phyloP scores from a whole-genome alignment of 2,888 invertebrate genomes.

The Ophioninae sp. region DNA sequence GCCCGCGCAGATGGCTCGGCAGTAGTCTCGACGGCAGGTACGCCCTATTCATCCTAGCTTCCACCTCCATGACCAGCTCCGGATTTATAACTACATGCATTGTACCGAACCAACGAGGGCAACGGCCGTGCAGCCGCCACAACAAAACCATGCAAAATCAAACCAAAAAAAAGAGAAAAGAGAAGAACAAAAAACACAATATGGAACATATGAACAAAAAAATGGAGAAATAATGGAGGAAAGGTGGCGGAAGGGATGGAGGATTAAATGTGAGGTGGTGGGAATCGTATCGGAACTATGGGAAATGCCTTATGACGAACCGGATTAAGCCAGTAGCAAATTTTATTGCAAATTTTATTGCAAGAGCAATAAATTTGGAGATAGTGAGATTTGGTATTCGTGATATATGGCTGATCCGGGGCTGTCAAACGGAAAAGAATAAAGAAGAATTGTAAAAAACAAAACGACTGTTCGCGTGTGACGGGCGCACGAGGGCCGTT shows the following conservation, averaged over 20 bases:
- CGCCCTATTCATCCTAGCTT: slow-evolving; percentile 90
- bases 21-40: slow-evolving; percentile 87
- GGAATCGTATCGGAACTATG: too few relatives aligned
- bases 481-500: slow-evolving; percentile 21
- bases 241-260: neutral
- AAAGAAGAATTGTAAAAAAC: slow-evolving; percentile 30
- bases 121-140: slow-evolving; percentile 78
- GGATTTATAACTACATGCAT: slow-evolving; percentile 90
- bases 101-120: slow-evolving; percentile 73
- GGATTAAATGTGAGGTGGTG: neutral
- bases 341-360: too few relatives aligned
- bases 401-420: too few relatives aligned
- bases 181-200: slow-evolving; percentile 67
- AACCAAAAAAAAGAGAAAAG: slow-evolving; percentile 75
- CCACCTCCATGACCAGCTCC: slow-evolving; percentile 94
- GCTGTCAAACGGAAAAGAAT: slow-evolving; percentile 22
- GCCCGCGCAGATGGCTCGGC: slow-evolving; percentile 79
- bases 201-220: neutral
- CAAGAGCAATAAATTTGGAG: too few relatives aligned
- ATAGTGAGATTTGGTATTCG: too few relatives aligned
- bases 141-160: slow-evolving; percentile 80
- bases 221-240: neutral
- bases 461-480: slow-evolving; percentile 35
- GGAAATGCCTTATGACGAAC: too few relatives aligned
- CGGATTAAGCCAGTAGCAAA: too few relatives aligned